phyloP scores from a whole-genome alignment of 2,113 vertebrate genomes.

The Sapayoa aenigma region DNA sequence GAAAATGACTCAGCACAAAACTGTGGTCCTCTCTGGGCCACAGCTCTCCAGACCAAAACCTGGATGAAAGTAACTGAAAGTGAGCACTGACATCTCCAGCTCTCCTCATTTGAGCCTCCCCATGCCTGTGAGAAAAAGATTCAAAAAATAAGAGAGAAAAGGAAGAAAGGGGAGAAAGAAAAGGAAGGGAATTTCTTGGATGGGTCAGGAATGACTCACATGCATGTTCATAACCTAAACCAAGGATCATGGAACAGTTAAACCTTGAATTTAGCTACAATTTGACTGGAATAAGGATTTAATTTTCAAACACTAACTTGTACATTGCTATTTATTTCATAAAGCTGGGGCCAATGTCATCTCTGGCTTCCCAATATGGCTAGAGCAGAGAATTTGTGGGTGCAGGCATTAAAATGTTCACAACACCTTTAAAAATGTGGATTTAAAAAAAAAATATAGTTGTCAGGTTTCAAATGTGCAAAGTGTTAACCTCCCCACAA shows the following conservation, averaged over 20 bases:
- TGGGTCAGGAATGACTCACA: not conserved
- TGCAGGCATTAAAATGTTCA: not conserved
- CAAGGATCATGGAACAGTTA: not conserved
- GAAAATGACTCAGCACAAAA: not conserved
- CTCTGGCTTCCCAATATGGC: not conserved
- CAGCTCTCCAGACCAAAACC: not conserved
- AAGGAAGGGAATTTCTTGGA: not conserved
- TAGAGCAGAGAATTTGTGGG: not conserved
- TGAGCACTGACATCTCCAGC: not conserved
- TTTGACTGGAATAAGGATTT: not conserved
- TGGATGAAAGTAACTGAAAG: not conserved
- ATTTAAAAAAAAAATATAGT: not conserved
- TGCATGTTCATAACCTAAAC: not conserved
- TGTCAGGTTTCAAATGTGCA: constrained; percentile 57
- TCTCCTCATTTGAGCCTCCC: not conserved
- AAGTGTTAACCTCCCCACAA: constrained; percentile 57
- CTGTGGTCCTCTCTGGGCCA: not conserved
- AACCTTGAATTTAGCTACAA: not conserved
- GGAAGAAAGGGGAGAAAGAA: not conserved
- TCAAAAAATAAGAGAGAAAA: not conserved
- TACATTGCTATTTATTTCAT: not conserved
- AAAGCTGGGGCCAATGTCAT: not conserved
- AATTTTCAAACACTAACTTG: not conserved
- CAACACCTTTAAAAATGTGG: not conserved
- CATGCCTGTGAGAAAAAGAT: not conserved